Conservation (phyloP, 2,113 vertebrate genomes). For the Gadus chalcogrammus region DNA sequence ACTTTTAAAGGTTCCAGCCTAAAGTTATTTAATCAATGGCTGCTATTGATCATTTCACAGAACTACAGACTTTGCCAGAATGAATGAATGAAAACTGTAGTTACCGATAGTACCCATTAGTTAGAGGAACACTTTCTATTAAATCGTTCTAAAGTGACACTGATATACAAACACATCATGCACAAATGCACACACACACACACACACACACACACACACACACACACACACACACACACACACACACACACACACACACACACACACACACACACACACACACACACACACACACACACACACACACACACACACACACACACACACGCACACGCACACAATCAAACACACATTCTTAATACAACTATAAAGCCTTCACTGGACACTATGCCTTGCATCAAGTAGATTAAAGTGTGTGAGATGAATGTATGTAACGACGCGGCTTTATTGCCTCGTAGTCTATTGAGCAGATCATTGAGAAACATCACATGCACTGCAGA, state of each 20-base stretch:
- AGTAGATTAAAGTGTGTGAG: slow-evolving; percentile 13
- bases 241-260: background rate
- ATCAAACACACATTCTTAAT: background rate
- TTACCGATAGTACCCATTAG: too few species aligned
- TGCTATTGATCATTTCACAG: too few species aligned
- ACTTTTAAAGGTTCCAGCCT: too few species aligned
- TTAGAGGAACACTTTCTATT: too few species aligned
- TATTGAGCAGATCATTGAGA: slow-evolving; percentile 11
- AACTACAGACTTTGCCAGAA: too few species aligned
- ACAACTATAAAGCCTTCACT: slow-evolving; percentile 1
- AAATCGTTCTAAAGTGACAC: too few species aligned
- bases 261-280: background rate
- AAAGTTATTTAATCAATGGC: too few species aligned
- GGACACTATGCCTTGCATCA: slow-evolving; percentile 1
- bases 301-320: background rate
- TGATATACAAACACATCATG: too few species aligned
- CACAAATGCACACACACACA: too few species aligned
- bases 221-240: background rate
- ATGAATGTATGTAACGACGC: background rate
- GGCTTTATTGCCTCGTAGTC: slow-evolving; percentile 29
- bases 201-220: background rate
- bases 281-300: background rate
- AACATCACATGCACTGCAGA: slow-evolving; percentile 28
- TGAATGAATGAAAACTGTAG: too few species aligned
- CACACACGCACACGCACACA: background rate